Evolutionary conservation across 2,888 invertebrate species (phyloP).

Genomic region (Syrphus vitripennis): DNA sequence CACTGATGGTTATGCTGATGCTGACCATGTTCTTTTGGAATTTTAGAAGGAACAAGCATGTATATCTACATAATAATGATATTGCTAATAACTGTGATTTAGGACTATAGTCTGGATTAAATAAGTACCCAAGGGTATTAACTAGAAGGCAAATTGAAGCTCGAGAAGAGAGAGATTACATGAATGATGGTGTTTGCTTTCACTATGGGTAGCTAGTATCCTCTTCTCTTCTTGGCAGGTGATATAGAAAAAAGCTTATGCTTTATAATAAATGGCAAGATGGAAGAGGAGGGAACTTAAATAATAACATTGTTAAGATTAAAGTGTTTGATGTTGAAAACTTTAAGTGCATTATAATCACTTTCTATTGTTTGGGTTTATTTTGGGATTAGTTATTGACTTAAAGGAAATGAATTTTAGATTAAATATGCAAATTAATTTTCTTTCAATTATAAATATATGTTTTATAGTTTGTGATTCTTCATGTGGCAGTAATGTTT

Average conservation of each 20-base stretch:
- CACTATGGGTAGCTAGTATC: too few species aligned
- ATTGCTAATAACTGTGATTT: conserved; percentile 46
- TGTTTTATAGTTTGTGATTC: too few species aligned
- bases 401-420: neutral
- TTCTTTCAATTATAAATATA: neutral
- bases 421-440: neutral
- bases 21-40: conserved; percentile 16
- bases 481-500: too few species aligned
- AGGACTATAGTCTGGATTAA: conserved; percentile 5
- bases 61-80: neutral
- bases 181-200: conserved; percentile 14
- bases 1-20: neutral
- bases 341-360: neutral
- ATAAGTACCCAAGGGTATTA: conserved; percentile 32
- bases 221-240: neutral
- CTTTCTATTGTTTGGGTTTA: neutral
- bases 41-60: neutral
- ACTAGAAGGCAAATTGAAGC: conserved; percentile 13
- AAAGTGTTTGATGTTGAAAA: neutral
- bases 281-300: neutral
- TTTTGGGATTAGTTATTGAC: neutral
- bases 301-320: neutral
- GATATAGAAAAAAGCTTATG: neutral
- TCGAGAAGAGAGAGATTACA: neutral
- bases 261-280: neutral